Percentiles rank a stretch among this genome's conserved stretches.
Evolutionary conservation across 2,797 vertebrate species (phyloP).

Genomic region (Philypnodon macrostomus): DNA sequence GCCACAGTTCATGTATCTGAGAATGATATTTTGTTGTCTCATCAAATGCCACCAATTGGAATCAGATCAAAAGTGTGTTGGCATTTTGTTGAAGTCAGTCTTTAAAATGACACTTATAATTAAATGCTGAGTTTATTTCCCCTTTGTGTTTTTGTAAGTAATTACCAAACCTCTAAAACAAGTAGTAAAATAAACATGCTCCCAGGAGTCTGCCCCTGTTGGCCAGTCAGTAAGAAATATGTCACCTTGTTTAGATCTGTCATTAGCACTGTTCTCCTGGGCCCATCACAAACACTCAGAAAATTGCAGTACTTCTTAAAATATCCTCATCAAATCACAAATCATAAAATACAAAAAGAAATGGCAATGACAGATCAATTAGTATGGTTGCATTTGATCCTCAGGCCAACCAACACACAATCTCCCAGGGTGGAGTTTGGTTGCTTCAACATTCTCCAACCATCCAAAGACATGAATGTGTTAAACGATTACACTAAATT

Average conservation of each 20-base stretch:
- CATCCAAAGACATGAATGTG: too few species aligned
- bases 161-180: constrained; percentile 41
- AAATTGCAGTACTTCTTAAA: too few species aligned
- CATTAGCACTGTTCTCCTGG: constrained; percentile 28
- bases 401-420: too few species aligned
- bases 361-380: too few species aligned
- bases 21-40: constrained; percentile 12
- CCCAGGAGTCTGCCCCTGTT: constrained; percentile 8
- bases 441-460: too few species aligned
- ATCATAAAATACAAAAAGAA: too few species aligned
- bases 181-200: constrained; percentile 41
- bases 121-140: constrained; percentile 38
- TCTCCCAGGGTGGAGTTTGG: too few species aligned
- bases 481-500: too few species aligned
- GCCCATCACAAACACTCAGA: constrained; percentile 33
- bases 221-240: constrained; percentile 25
- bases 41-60: neutral
- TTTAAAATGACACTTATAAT: constrained; percentile 45
- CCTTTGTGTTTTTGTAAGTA: constrained; percentile 18
- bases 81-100: constrained; percentile 11
- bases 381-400: too few species aligned
- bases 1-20: too few species aligned
- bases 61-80: neutral
- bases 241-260: constrained; percentile 40
- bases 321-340: too few species aligned